A percentile compares a stretch with the other conserved stretches of the same genome.
Evolutionary conservation across 37 sponge, comb jelly and placozoan genomes (phyloP).

Genomic region (Aphrocallistes beatrix): DNA sequence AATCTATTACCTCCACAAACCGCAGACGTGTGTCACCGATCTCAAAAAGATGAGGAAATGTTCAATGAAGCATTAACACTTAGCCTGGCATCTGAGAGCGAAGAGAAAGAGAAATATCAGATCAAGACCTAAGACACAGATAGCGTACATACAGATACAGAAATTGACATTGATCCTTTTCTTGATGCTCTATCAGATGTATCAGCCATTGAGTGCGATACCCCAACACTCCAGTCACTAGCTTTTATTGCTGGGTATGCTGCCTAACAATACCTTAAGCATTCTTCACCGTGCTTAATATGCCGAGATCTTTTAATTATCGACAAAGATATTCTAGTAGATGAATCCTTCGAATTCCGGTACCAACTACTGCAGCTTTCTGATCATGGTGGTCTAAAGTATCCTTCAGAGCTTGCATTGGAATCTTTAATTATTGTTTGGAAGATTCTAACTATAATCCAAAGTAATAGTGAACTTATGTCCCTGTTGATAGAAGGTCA

Average conservation of each 20-base stretch:
- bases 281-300: not conserved
- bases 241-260: not conserved
- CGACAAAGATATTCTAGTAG: not conserved
- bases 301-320: not conserved
- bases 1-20: too few relatives aligned
- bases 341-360: not conserved
- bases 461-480: not conserved
- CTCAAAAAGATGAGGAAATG: too few relatives aligned
- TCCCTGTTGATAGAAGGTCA: not conserved
- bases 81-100: too few relatives aligned
- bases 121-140: too few relatives aligned
- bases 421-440: not conserved
- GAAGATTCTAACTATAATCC: constrained; percentile 12
- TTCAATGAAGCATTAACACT: too few relatives aligned
- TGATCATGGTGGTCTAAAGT: constrained; percentile 1
- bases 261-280: not conserved
- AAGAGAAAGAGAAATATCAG: too few relatives aligned
- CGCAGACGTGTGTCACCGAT: too few relatives aligned
- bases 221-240: not conserved
- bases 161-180: not conserved
- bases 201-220: not conserved
- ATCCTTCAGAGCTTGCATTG: not conserved
- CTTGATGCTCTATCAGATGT: not conserved
- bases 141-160: not conserved
- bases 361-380: not conserved